phyloP scores from a whole-genome alignment of 2,888 invertebrate species.

The Fragum sueziense region DNA sequence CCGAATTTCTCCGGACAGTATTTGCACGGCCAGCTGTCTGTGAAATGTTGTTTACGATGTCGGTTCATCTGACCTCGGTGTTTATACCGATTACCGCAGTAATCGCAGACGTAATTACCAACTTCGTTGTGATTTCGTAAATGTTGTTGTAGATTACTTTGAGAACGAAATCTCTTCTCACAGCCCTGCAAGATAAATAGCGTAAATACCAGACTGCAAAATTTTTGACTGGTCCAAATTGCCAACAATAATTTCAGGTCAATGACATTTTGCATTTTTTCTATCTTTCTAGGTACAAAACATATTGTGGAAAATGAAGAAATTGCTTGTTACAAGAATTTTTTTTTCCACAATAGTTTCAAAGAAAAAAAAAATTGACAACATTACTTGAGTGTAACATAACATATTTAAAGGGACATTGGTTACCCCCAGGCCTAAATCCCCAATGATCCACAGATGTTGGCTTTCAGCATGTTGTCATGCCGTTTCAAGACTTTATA shows the following conservation, averaged over 20 bases:
- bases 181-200: conserved; percentile 43
- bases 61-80: conserved; percentile 36
- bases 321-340: not conserved
- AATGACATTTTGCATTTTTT: too few species aligned
- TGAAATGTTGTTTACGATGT: conserved; percentile 43
- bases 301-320: not conserved
- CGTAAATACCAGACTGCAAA: too few species aligned
- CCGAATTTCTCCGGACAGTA: conserved; percentile 47
- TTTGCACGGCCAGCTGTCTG: conserved; percentile 42
- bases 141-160: conserved; percentile 38
- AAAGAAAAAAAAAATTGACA: too few species aligned
- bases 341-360: not conserved
- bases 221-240: too few species aligned
- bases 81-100: conserved; percentile 51
- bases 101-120: conserved; percentile 44
- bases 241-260: too few species aligned
- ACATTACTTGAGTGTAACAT: too few species aligned
- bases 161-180: conserved; percentile 41
- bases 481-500: too few species aligned
- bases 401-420: too few species aligned
- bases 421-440: too few species aligned
- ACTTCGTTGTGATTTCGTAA: conserved; percentile 31
- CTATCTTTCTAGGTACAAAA: too few species aligned
- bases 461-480: too few species aligned
- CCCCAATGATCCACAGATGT: too few species aligned